Conservation (phyloP, 2,797 vertebrate species). For the Gephyroberyx darwinii region DNA sequence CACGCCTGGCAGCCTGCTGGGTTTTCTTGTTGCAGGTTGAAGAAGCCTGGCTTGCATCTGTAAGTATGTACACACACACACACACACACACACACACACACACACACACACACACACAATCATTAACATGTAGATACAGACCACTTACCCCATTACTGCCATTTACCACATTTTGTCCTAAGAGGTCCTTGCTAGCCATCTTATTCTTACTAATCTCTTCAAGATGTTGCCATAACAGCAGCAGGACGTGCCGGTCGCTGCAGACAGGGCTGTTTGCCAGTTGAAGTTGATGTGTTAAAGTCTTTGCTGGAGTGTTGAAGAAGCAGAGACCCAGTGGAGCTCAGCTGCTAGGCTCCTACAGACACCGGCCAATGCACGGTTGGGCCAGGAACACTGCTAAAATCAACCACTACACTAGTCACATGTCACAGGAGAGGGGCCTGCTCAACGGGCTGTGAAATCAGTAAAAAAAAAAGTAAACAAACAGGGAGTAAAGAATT, state of each 20-base stretch:
- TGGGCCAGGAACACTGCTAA: conserved; percentile 49
- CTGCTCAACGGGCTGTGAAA: conserved; percentile 69
- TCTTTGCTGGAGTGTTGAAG: background rate
- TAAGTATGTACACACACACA: conserved; percentile 47
- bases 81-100: conserved; percentile 6
- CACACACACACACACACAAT: conserved; percentile 22
- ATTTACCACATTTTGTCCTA: conserved; percentile 34
- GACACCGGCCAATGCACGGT: conserved; percentile 46
- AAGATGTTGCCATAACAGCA: conserved; percentile 27
- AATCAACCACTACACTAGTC: conserved; percentile 61
- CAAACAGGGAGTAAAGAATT: conserved; percentile 62
- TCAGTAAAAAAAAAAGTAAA: conserved; percentile 57
- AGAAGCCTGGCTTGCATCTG: conserved; percentile 91
- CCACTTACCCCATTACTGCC: conserved; percentile 20
- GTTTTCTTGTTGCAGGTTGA: conserved; percentile 85
- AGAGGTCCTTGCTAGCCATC: background rate
- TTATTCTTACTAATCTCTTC: conserved; percentile 46
- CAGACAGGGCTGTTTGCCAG: conserved; percentile 5
- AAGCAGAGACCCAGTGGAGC: conserved; percentile 29
- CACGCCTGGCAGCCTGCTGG: conserved; percentile 86
- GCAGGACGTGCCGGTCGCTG: background rate
- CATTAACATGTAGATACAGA: conserved; percentile 45
- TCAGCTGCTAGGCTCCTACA: conserved; percentile 49
- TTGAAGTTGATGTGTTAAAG: conserved; percentile 2
- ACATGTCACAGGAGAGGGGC: conserved; percentile 67